Evolutionary conservation across 2,113 vertebrate species (phyloP), one percentile per base, ranked within the genome.

Genomic region (Scatophagus argus): DNA sequence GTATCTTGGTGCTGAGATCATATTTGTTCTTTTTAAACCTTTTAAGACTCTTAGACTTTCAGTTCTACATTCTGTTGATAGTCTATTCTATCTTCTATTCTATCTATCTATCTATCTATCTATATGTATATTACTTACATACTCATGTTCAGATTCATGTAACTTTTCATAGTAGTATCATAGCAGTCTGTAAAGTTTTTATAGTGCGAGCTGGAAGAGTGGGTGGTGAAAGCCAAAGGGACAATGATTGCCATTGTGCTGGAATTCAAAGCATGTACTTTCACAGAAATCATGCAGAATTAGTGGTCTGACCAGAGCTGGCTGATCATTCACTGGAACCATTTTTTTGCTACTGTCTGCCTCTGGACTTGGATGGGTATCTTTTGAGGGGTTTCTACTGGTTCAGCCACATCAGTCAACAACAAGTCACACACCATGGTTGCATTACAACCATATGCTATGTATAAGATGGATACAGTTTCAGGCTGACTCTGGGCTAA

Each of bases 261-360:
- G 68, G 83, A 87, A 82, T 84, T 79, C 61, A 52, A 75, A 77
- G 58, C 74, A 58, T 69, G 66, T 82, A 77, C 77, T 82, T 84
- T 86, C 73, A 70, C 64, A 86, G 65, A 80, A 79, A 86, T 71
- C 82, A 80, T 84, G 82, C 60, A 41, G 81, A 77, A 83, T 89
- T 82, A 79, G 87, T 81, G 84, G 87, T 88, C 79, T 83, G 58
- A 88, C 74, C 79, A 85, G 74, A 58, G 47, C 46, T 83, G 84
- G 66, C 70, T 85, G 61, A 73, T 43, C 59, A 58, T 67, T 61
- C 65, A 54, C 5, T 73, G 80, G 72, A 84, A 74, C 54, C 58
- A 64, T 63, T 82, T 83, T 71, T 8, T 79, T 52, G 62, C 77
- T 81, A 41, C 62, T 77, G 64, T 47, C 47, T 69, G 54, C 43